phyloP scores from a whole-genome alignment of 2,888 invertebrate genomes.

The Plemyria rubiginata region DNA sequence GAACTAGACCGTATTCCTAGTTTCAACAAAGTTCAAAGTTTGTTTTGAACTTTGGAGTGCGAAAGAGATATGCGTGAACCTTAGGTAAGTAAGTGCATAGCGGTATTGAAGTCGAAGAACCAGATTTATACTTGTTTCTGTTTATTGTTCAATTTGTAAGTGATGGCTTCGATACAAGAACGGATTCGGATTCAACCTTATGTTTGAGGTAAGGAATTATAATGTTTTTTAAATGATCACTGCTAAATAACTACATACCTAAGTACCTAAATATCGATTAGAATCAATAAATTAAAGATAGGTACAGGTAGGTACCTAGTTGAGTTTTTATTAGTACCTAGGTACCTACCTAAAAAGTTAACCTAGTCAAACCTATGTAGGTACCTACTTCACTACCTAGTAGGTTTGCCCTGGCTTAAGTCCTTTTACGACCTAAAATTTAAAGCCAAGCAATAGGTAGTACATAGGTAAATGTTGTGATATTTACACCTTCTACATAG shows the following conservation, averaged over 20 bases:
- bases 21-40: conserved; percentile 36
- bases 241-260: no score
- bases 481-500: no score
- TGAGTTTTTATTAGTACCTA: no score
- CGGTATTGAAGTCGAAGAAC: conserved; percentile 64
- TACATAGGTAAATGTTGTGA: no score
- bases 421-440: no score
- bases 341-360: no score
- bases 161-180: conserved; percentile 44
- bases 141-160: conserved; percentile 53
- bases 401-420: no score
- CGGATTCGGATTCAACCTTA: conserved; percentile 43
- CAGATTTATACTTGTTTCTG: conserved; percentile 62
- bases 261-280: not conserved
- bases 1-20: conserved; percentile 55
- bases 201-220: conserved; percentile 46
- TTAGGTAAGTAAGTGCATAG: conserved; percentile 72
- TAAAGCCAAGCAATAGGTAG: no score
- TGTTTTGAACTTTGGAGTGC: conserved; percentile 39
- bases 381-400: no score
- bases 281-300: not conserved
- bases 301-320: no score
- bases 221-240: not conserved
- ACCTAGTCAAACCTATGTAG: no score
- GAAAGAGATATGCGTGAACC: conserved; percentile 49